These are phyloP conservation scores for Heteronetta atricapilla DNA, from an alignment of 2,113 vertebrate genomes.

Conservation along the genomic window DNA sequence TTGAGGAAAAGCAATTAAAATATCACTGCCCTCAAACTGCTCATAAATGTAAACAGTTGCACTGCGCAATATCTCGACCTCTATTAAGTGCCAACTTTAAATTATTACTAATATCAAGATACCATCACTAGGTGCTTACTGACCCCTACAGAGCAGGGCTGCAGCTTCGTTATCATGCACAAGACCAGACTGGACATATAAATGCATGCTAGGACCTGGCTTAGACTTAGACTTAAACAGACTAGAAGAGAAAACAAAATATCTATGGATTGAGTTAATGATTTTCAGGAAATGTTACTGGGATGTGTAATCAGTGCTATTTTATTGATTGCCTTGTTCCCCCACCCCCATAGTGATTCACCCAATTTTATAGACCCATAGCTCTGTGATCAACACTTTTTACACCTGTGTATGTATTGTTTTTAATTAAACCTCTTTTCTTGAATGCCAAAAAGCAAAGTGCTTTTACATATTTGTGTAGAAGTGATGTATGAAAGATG, in stretches of 20 bases:
- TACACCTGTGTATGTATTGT: no score
- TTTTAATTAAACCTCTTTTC: neutral
- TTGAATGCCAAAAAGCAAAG: neutral
- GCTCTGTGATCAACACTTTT: neutral
- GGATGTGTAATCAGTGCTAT: neutral
- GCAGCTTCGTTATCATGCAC: neutral
- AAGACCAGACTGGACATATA: neutral
- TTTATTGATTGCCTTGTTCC: neutral
- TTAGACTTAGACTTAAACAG: conserved; percentile 3
- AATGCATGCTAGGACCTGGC: neutral
- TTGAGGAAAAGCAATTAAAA: conserved; percentile 55
- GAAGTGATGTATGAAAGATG: neutral
- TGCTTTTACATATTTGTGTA: neutral
- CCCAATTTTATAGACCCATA: neutral
- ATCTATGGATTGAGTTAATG: neutral
- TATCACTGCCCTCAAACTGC: neutral
- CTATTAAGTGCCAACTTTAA: neutral
- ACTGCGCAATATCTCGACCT: neutral
- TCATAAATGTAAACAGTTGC: conserved; percentile 28
- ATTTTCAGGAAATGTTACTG: neutral
- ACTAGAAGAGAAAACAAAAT: neutral
- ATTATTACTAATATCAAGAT: neutral
- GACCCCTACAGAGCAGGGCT: neutral
- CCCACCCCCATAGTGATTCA: neutral
- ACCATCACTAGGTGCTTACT: neutral